Base-by-base conservation (phyloP, 2,888 invertebrate genomes). In the Drosophila greeni region DNA sequence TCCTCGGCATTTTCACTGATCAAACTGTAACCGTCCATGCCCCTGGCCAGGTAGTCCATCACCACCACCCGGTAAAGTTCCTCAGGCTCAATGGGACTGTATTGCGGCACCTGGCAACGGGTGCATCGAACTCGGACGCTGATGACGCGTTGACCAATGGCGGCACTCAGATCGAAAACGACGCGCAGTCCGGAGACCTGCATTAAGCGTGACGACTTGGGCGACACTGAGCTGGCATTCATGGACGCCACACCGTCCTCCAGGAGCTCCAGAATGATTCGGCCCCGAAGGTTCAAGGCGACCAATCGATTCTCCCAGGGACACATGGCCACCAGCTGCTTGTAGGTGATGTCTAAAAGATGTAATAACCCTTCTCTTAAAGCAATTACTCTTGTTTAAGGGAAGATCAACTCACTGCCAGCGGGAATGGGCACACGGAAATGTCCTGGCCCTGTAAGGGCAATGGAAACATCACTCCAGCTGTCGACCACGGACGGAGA, bases 271-370 rank as follows among this genome's bases (percentile, higher is more conserved):
- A 90, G 85, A 11, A 96, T 85, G 76, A 92, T 87, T 55, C 89
- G 87, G 0, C 96, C 96, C 53, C 89, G 88, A 53, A 96, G 85
- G 68, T 93, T 93, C 51, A 94, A 91, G n/a, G 92, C 89, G 78
- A 95, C 93, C 61, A 95, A 90, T 55, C 91, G 91, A 88, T 95
- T 95, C 79, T 92, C 92, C 86, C 95, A 96, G 1, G 96, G 96
- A 70, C 92, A 90, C 14, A 93, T 91, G 76, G 92, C 92, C 7
- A 94, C 87, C 5, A 95, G 82, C 57, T 93, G 92, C 60, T 92
- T 93, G 31, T 92, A 93, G 2, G 93, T 94, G 16, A 94, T 91
- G 3, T 92, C 94, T 94, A 33, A 1, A 3, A 12, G 23, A 12
- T 37, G 24, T n/a, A 9, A 14, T 14, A n/a, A 29, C 4, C 12